Percentiles rank a stretch among this genome's conserved stretches.
Evolutionary conservation across 2,113 vertebrate species (phyloP).

Genomic region (Notiomystis cincta): DNA sequence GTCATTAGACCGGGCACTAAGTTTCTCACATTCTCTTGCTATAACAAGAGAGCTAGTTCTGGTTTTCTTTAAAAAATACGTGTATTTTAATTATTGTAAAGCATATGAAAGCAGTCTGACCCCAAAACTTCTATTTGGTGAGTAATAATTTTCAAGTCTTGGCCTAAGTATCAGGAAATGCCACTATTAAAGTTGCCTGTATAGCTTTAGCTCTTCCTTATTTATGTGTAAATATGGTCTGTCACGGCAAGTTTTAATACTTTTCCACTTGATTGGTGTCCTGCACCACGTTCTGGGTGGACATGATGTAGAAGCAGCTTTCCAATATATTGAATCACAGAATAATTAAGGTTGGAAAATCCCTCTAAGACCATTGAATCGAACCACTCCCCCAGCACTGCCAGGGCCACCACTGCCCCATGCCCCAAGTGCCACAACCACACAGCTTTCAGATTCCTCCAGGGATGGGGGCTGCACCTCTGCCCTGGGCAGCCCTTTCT

Average conservation of each 20-base stretch:
- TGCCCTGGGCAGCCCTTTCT: neutral
- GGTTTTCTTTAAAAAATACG: neutral
- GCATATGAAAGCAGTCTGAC: neutral
- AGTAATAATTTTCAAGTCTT: neutral
- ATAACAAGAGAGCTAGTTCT: neutral
- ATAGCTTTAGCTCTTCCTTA: neutral
- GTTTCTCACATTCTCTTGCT: neutral
- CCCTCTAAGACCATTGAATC: neutral
- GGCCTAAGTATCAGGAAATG: neutral
- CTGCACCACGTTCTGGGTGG: neutral
- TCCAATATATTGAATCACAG: neutral
- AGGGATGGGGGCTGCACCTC: neutral
- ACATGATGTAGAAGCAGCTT: neutral
- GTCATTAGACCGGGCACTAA: neutral
- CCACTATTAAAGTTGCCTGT: neutral
- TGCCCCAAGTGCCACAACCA: neutral
- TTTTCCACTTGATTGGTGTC: neutral
- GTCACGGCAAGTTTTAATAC: neutral
- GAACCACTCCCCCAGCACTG: neutral
- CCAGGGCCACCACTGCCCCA: neutral
- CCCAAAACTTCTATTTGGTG: neutral
- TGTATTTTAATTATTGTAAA: neutral
- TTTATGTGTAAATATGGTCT: neutral
- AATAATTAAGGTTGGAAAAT: neutral
- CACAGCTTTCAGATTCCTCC: neutral